Evolutionary conservation across 1,140 invertebrate genomes (phyloP), one percentile per base, ranked within the genome.

Genomic region (Pseudomyrmex gracilis): DNA sequence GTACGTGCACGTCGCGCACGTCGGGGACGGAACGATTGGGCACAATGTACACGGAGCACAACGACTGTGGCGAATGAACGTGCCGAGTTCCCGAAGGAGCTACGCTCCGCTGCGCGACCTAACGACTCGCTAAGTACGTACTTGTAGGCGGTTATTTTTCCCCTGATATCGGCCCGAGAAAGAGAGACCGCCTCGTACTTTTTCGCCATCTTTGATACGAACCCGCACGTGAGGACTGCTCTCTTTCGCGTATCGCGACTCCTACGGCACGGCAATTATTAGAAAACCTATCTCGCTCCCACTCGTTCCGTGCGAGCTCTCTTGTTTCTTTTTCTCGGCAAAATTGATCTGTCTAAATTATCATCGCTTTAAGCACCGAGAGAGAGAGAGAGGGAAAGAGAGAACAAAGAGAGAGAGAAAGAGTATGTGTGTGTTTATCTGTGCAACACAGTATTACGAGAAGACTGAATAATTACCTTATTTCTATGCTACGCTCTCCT

Each of bases 101-200:
- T 92, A 92, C 87, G 91, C 84, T 90, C 78, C 82, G 91, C 63
- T 92, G 91, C 84, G 22, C 77, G 63, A 58, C 60, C 58, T 93
- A 92, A 93, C 86, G 68, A 85, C 77, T 87, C 87, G 88, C 86
- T 92, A 93, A 92, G 90, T 89, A 91, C 87, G 85, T 89, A 89
- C 83, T 90, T 91, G 85, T 85, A 88, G 86, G 70, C 87, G 85
- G 85, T 92, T 84, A 91, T 93, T 92, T 90, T 90, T 88, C 73
- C 82, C 82, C 88, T 86, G 78, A 78, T 88, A 84, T 86, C 71
- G 61, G 67, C 34, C 34, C 34, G 34, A 34, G 34, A 34, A 43
- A 64, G 63, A 58, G 67, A 61, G 71, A 58, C 85, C 71, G 85
- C 73, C 85, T 89, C 71, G 15, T 80, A 76, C 77, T 67, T 89